Evolutionary conservation across 2,113 vertebrate species (phyloP).

Genomic region (Myotis yumanensis): DNA sequence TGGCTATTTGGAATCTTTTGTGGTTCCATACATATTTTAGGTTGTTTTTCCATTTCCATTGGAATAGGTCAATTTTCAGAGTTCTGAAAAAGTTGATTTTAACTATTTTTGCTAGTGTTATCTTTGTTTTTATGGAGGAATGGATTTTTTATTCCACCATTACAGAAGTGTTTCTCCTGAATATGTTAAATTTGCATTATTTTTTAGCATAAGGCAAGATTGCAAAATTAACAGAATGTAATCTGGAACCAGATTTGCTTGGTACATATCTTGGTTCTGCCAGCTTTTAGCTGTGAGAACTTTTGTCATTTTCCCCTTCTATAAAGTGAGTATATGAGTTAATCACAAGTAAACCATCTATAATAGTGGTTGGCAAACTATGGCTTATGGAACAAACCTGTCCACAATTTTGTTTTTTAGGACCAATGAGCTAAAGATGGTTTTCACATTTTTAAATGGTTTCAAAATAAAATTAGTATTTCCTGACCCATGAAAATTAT

Average conservation of each 20-base stretch:
- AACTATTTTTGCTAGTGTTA: not conserved
- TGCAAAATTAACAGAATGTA: constrained; percentile 17
- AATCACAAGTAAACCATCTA: not conserved
- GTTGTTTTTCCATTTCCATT: not conserved
- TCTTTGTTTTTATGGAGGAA: constrained; percentile 17
- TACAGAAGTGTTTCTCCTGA: not conserved
- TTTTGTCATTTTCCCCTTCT: constrained; percentile 16
- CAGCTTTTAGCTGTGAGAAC: not conserved
- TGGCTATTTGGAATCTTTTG: not conserved
- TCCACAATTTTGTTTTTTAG: constrained; percentile 13
- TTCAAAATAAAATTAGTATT: constrained; percentile 47
- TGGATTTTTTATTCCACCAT: not conserved
- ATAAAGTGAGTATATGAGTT: not conserved
- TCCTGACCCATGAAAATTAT: constrained; percentile 5
- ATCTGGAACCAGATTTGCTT: constrained; percentile 12
- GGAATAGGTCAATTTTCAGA: constrained; percentile 15
- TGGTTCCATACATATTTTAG: not conserved
- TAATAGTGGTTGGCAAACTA: not conserved
- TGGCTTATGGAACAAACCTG: not conserved
- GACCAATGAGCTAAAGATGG: not conserved
- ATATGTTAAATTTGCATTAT: constrained; percentile 41
- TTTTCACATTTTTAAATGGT: not conserved
- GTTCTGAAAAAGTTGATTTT: constrained; percentile 13
- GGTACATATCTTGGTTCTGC: not conserved
- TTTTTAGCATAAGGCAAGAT: constrained; percentile 25